Conservation (phyloP, 2,797 vertebrate genomes). For the Onychomys leucogaster region DNA sequence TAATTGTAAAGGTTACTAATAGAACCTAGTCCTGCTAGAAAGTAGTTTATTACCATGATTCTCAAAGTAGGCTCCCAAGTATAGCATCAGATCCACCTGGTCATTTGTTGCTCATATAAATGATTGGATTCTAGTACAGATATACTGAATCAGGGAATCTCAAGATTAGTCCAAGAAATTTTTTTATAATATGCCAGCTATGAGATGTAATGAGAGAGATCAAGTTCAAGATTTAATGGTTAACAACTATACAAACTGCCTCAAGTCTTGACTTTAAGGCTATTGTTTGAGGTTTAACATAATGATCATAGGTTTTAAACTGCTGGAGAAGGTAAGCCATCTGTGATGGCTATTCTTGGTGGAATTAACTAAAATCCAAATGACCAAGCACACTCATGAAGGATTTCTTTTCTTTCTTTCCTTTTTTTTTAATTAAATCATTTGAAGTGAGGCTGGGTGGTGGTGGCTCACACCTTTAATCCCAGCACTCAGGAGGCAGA, state of each 20-base stretch:
- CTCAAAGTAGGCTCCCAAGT: neutral
- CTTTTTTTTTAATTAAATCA: neutral
- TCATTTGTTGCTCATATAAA: neutral
- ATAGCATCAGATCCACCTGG: neutral
- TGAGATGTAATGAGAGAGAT: neutral
- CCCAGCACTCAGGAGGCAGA: too few relatives aligned
- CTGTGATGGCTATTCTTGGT: neutral
- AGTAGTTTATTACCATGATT: neutral
- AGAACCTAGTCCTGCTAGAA: neutral
- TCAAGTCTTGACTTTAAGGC: neutral
- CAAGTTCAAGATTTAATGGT: neutral
- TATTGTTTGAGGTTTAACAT: neutral
- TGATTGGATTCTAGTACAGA: neutral
- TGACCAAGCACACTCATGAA: neutral
- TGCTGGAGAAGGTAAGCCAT: neutral
- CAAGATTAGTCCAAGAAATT: neutral
- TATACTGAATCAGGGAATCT: neutral
- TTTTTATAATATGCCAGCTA: neutral
- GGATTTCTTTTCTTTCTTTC: neutral
- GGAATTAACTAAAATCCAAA: neutral
- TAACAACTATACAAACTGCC: neutral
- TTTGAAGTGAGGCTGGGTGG: too few relatives aligned
- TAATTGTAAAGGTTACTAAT: neutral
- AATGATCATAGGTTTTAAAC: neutral
- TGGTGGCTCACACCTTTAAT: too few relatives aligned